Evolutionary conservation across 2,797 vertebrate species (phyloP).

Genomic region (Apogon talboti): DNA sequence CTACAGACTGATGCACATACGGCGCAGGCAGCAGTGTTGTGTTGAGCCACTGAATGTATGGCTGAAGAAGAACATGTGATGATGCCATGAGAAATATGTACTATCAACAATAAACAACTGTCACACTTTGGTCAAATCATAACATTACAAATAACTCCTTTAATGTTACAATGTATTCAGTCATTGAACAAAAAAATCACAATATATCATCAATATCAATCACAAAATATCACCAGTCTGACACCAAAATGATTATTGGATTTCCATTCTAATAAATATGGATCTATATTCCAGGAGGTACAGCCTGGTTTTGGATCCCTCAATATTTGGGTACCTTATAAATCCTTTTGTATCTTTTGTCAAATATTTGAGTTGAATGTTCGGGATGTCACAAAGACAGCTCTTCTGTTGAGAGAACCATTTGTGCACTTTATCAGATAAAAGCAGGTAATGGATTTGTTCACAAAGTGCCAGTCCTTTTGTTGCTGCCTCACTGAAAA

Average conservation of each 20-base stretch:
- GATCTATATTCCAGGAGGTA: not conserved
- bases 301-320: not conserved
- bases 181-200: not conserved
- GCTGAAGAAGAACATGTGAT: too few relatives aligned
- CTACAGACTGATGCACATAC: too few relatives aligned
- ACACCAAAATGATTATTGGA: too few relatives aligned
- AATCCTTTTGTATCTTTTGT: slow-evolving; percentile 13
- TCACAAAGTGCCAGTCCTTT: slow-evolving; percentile 37
- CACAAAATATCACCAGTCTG: too few relatives aligned
- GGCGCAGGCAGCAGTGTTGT: too few relatives aligned
- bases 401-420: slow-evolving; percentile 31
- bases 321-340: too few relatives aligned
- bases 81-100: too few relatives aligned
- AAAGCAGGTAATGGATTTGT: slow-evolving; percentile 58
- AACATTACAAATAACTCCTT: too few relatives aligned
- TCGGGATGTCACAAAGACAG: slow-evolving; percentile 41
- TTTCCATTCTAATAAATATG: not conserved
- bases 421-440: slow-evolving; percentile 51
- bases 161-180: not conserved
- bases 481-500: slow-evolving; percentile 39
- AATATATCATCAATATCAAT: too few relatives aligned
- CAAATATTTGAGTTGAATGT: slow-evolving; percentile 24
- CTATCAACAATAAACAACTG: too few relatives aligned
- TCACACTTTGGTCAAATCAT: too few relatives aligned
- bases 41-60: too few relatives aligned